Evolutionary conservation across 2,113 vertebrate genomes (phyloP), one percentile per base, ranked within the genome.

Genomic region (Rhinolophus sinicus): DNA sequence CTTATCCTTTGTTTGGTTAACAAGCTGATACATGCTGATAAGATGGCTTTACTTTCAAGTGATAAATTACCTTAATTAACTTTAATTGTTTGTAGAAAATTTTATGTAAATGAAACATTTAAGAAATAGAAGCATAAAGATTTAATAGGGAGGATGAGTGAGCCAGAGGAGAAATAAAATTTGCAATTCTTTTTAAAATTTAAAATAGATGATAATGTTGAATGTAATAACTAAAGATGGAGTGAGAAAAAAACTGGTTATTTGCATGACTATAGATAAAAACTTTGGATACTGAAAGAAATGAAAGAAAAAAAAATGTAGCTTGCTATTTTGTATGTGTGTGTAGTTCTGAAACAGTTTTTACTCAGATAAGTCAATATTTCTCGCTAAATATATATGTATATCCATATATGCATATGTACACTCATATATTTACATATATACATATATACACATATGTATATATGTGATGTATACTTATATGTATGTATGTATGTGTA

Each of bases 11-110:
- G 96, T 98, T 98, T 98, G 97, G 96, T 98, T 93, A 97, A 92
- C 97, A 97, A 97, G 90, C 95, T 96, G 97, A 98, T 98, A 98
- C 97, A 94, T 98, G 94, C 97, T 97, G 98, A 98, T 98, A 97
- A 98, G 67, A 62, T 35, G 7, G 67, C 78, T 98, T 97, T 95
- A 91, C 96, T 97, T 98, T 95, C 95, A 93, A 97, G 82, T 95
- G 98, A 98, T 97, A 98, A 98, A 98, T 98, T 98, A 97, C 97
- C 96, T 98, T 98, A 98, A 99, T 99, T 98, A 98, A 82, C 95
- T 97, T 76, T 95, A 98, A 98, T 98, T 98, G 97, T 98, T 98
- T 96, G 72, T 58, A 94, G 92, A 86, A 67, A 93, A 86, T 97
- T 98, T 98, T 85, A 98, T 97, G 97, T 96, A 96, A 97, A 97